Conservation (phyloP, 1,140 invertebrate genomes). For the Drosophila bocki region DNA sequence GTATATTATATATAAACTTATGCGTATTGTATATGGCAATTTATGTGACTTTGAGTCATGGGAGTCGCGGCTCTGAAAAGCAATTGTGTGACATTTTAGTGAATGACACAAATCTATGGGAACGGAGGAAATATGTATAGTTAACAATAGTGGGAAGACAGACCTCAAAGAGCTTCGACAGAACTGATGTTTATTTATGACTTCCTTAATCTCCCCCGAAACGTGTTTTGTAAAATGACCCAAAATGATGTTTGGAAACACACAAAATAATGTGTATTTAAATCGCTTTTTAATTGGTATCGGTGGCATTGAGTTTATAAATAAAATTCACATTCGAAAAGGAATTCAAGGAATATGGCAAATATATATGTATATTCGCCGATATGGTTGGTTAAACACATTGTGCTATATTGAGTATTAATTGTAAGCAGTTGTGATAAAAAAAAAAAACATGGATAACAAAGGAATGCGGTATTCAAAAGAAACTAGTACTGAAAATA, state of each 20-base stretch:
- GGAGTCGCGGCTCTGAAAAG: conserved; percentile 20
- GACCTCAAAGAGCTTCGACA: conserved; percentile 18
- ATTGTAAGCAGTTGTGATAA: background rate
- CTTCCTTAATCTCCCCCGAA: conserved; percentile 30
- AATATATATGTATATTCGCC: background rate
- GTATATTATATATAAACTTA: background rate
- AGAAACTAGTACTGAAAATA: background rate
- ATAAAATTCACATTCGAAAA: conserved; percentile 16
- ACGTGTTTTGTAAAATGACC: conserved; percentile 15
- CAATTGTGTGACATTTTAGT: conserved; percentile 48
- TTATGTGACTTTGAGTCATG: conserved; percentile 48
- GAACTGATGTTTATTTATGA: conserved; percentile 37
- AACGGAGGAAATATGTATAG: conserved; percentile 13
- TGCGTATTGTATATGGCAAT: conserved; percentile 34
- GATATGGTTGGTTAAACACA: background rate
- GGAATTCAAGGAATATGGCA: background rate
- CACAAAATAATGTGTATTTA: conserved; percentile 29
- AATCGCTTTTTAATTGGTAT: conserved; percentile 36
- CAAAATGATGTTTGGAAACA: conserved; percentile 8
- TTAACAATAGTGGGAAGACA: conserved; percentile 38
- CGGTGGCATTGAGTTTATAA: conserved; percentile 10
- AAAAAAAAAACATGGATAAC: background rate
- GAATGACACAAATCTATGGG: conserved; percentile 48
- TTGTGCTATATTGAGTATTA: conserved; percentile 1
- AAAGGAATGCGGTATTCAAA: background rate